Base-by-base conservation (phyloP, 2,797 vertebrate genomes). In the Sebastes minor region DNA sequence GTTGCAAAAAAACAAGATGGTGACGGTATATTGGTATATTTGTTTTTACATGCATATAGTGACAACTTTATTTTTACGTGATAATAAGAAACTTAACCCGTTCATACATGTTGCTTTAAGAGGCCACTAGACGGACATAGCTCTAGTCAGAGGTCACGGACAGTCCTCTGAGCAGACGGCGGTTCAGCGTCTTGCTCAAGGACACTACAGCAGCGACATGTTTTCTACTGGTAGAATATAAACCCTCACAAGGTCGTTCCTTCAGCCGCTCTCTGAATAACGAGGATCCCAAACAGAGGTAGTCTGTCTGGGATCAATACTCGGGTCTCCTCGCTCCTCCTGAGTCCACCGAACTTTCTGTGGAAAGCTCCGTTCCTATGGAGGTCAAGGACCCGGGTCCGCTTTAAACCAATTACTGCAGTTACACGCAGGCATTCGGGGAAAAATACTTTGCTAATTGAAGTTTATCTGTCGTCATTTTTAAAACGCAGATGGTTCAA, bases 391-490 rank as follows among this genome's bases (percentile, higher is more conserved):
- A 62, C 28, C 49, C 6, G 1, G 53, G 32, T 60, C 64, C 1
- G 1, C 49, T 62, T 28, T 18, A 66, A 77, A 75, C 63, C 63
- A 81, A 61, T 76, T 27, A 60, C 64, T 9, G 68, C 52, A 23
- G 64, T 12, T 12, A 20, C 64, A 63, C n/a, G 55, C 33, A 62
- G 64, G 56, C 67, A 35, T 74, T 46, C 6, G 49, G 80, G 71
- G 10, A 32, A 4, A 66, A 68, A 38, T 11, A 27, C 42, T 80
- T 12, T 2, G 27, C 71, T 74, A 68, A 71, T 46, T 71, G 20
- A 65, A 74, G 64, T 71, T 71, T 60, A 46, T 72, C 74, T 53
- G 69, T 59, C 0, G 18, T 72, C 79, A 66, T 76, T 79, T 89
- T 59, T 52, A 23, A 70, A 82, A 63, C 35, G 9, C 69, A 77